Evolutionary conservation across 2,888 invertebrate genomes (phyloP), one percentile per base, ranked within the genome.

Genomic region (Eurois occulta): DNA sequence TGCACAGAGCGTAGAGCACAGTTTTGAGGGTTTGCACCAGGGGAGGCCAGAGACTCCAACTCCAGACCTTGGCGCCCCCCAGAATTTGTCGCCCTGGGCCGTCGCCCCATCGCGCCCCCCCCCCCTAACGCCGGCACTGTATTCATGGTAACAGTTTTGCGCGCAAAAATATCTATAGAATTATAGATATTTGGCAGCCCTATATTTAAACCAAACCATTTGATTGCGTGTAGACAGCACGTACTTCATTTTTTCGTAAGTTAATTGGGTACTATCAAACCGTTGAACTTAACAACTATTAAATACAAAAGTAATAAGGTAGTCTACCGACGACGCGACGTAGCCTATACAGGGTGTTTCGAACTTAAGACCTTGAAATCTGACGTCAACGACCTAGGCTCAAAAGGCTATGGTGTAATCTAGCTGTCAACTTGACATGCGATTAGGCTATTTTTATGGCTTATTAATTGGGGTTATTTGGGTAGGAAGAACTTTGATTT

Each of bases 361-460:
- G 72, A 86, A 73, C 83, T 75, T 43, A 35, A 52, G 60, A 71
- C 88, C 81, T 84, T 84, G 80, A 72, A 32, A 28, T 24, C 48
- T 41, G 38, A 48, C 64, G 75, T 65, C 72, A 88, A 75, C 62
- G 77, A 87, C 88, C 87, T 75, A 70, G 52, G 48, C 21, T 28
- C 38, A 46, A 74, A 73, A 65, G 66, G n/a, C 38, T 43, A 60
- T 60, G 67, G 73, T 66, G 72, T 80, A 82, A 83, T 86, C 81
- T 81, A 41, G 62, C 77, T 83, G 87, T 87, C 80, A 85, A 77
- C 73, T 72, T 62, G 83, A 83, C 58, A 75, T 46, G 66, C n/a
- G 79, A 75, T 65, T 48, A 21, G n/a, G 46, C 55, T 62, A 66
- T 71, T 75, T 68, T 62, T 73, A 75, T 75, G 35, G 78, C n/a